Base-by-base conservation (phyloP, 2,888 invertebrate genomes). In the Phyto melanocephala region DNA sequence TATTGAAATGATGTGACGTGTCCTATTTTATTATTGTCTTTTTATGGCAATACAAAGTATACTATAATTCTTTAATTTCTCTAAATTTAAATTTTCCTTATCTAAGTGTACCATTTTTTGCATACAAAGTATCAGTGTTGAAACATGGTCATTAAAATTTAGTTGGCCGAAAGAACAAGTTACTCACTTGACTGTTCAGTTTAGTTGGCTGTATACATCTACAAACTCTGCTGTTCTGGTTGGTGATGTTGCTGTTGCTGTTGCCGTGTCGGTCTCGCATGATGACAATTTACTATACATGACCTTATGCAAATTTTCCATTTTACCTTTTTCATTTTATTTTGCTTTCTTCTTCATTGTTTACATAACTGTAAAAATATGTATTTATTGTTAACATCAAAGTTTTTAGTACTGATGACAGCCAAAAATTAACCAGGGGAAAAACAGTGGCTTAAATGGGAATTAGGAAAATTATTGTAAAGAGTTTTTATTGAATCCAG, bases 281-380 rank as follows among this genome's bases (percentile, higher is more conserved):
- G 35, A 70, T 75, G 82, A 71, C 70, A 75, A 67, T 79, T 71
- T 71, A 54, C 70, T 80, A 70, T 67, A 65, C 60, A 50, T 60
- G 75, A 82, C 78, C 82, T 79, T 79, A 78, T 81, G 78, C 8
- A 78, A 81, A 81, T 78, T 68, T 77, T 58, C 42, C 11, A 45
- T 58, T 62, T 63, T 40, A 40, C 17, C 47, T 37, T 54, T 60
- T 47, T 40, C 28, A 17, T 70, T 24, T 56, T 54, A 42, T 63
- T 63, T 22, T 37, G 35, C 10, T 24, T 63, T 63, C 22, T 47
- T 47, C 6, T 17, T 24, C 50, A 40, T 58, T 56, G n/a, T 22
- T 2, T 28, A 45, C 10, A 45, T 42, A 71, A 63, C 22, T 65
- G 50, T 58, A 42, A 65, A 45, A 56, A 63, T 67, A 60, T 50